Conservation (phyloP, 2,113 vertebrate genomes). For the Calcarius ornatus region DNA sequence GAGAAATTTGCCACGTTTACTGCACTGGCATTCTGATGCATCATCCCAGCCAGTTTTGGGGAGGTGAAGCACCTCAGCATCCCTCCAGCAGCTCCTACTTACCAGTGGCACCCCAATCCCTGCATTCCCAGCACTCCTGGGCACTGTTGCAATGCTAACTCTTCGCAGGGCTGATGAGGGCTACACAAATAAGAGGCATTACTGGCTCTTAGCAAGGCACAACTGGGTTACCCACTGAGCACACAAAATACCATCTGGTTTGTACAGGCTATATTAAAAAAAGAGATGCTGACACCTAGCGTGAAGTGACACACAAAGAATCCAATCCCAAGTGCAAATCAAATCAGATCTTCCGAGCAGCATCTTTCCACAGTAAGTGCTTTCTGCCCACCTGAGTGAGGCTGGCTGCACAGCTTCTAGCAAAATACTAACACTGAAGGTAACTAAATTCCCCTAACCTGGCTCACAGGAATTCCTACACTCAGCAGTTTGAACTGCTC, state of each 20-base stretch:
- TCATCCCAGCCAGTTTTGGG: neutral
- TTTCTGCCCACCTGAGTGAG: neutral
- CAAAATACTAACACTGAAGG: rapidly evolving
- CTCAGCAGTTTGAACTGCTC: neutral
- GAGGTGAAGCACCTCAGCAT: neutral
- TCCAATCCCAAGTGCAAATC: neutral
- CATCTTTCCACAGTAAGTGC: neutral
- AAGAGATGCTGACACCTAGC: neutral
- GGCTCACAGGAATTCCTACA: neutral
- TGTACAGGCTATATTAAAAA: neutral
- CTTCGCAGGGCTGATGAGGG: slow-evolving; percentile 75
- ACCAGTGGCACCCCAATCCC: slow-evolving; percentile 55
- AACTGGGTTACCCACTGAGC: neutral
- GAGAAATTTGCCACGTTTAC: neutral
- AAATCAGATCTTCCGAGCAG: neutral
- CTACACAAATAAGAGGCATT: slow-evolving; percentile 64
- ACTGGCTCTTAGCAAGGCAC: slow-evolving; percentile 1
- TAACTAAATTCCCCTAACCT: neutral
- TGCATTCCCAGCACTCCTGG: slow-evolving; percentile 76
- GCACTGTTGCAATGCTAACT: slow-evolving; percentile 85
- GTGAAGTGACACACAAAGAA: neutral
- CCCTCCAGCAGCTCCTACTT: neutral
- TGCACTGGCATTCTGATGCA: neutral
- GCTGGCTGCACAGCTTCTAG: neutral
- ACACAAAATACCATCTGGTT: neutral